A percentile compares a stretch with the other conserved stretches of the same genome.
Conservation (phyloP, 2,113 vertebrate species). For the Xyrauchen texanus region DNA sequence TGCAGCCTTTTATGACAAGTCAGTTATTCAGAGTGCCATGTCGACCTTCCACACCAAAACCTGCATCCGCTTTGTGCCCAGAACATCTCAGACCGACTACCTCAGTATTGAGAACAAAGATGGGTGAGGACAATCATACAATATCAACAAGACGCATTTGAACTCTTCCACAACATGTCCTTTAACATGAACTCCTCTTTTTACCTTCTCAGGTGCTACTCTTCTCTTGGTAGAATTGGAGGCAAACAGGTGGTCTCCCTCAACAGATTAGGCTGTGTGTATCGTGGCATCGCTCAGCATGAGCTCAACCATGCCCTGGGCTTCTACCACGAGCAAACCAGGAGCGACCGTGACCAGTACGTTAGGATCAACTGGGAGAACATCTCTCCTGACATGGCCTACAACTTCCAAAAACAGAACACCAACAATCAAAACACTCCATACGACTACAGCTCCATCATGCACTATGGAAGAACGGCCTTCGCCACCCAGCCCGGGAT, state of each 20-base stretch:
- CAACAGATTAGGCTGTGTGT: constrained; percentile 33
- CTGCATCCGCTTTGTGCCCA: constrained; percentile 54
- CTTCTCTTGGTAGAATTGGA: constrained; percentile 52
- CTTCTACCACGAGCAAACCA: constrained; percentile 65
- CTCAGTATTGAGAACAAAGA: constrained; percentile 52
- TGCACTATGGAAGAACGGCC: constrained; percentile 56
- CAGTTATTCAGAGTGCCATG: constrained; percentile 49
- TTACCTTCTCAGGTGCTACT: constrained; percentile 58
- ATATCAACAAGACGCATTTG: background rate
- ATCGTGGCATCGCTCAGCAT: constrained; percentile 50
- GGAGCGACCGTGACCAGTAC: constrained; percentile 60
- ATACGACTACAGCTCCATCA: constrained; percentile 58
- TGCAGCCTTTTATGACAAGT: constrained; percentile 40
- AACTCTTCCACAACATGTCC: background rate
- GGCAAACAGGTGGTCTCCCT: constrained; percentile 62
- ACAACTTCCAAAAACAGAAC: constrained; percentile 37
- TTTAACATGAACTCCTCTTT: background rate
- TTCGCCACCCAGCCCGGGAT: constrained; percentile 36
- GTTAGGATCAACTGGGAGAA: constrained; percentile 57
- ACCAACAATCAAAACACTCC: constrained; percentile 54
- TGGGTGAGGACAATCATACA: constrained; percentile 43
- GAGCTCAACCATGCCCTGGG: constrained; percentile 63
- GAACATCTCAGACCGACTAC: constrained; percentile 47
- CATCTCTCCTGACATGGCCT: constrained; percentile 27
- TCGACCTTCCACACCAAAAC: constrained; percentile 39